phyloP scores from a whole-genome alignment of 92 coral and sea anemone genomes.

The Zoanthus sociatus region DNA sequence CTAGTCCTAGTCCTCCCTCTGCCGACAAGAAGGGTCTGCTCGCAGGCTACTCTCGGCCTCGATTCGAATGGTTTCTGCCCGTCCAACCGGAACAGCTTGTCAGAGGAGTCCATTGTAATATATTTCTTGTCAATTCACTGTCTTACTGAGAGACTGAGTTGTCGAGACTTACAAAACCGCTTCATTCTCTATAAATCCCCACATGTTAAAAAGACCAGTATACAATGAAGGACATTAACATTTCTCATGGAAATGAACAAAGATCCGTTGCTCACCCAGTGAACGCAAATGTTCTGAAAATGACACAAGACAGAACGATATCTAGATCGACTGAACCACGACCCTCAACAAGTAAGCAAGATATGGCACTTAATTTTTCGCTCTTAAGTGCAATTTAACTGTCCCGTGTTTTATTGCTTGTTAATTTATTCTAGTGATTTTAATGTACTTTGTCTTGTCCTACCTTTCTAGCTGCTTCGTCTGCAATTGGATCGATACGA shows the following conservation, averaged over 20 bases:
- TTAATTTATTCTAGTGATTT: background rate
- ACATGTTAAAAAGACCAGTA: background rate
- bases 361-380: background rate
- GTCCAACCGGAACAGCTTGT: too few relatives aligned
- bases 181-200: background rate
- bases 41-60: too few relatives aligned
- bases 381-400: background rate
- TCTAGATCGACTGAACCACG: conserved; percentile 3
- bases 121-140: too few relatives aligned
- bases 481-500: conserved; percentile 33
- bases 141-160: too few relatives aligned
- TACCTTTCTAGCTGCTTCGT: background rate
- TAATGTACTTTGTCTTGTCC: background rate
- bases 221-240: background rate
- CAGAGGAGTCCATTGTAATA: too few relatives aligned
- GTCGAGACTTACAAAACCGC: too few relatives aligned
- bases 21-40: too few relatives aligned
- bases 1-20: too few relatives aligned
- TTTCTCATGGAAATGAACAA: background rate
- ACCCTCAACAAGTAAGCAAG: conserved; percentile 30
- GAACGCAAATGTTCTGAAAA: background rate
- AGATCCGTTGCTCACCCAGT: background rate
- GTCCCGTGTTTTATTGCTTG: background rate
- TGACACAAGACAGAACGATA: background rate
- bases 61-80: too few relatives aligned